These are phyloP conservation scores for Tachycineta bicolor DNA, from an alignment of 2,113 vertebrate genomes.

Conservation along the genomic window DNA sequence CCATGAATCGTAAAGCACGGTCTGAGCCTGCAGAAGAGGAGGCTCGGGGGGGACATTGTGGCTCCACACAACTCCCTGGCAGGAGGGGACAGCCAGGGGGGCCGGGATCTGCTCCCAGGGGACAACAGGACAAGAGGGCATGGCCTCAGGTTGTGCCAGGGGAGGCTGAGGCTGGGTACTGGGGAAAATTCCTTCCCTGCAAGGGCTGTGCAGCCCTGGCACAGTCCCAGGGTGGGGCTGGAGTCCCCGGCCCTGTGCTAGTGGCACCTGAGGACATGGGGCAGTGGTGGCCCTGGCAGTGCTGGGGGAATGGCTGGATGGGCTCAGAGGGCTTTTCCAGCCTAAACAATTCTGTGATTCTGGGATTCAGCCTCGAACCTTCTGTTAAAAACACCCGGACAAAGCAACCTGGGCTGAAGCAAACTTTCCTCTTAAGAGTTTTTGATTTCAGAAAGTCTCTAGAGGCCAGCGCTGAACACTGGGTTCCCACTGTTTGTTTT, in stretches of 20 bases:
- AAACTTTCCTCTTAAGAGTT: background rate
- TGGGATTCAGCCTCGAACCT: background rate
- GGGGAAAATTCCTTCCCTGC: background rate
- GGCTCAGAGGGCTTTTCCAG: background rate
- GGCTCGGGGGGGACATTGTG: background rate
- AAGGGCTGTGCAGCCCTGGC: background rate
- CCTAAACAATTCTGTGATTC: background rate
- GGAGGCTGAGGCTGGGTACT: background rate
- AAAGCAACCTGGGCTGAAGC: background rate
- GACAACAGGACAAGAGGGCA: background rate
- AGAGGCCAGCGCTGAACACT: background rate
- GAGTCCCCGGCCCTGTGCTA: background rate
- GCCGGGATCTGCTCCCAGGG: background rate
- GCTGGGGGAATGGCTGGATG: background rate
- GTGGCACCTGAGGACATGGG: background rate
- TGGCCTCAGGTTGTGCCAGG: background rate
- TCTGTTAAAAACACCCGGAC: background rate
- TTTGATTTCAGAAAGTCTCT: background rate
- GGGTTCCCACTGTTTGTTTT: background rate
- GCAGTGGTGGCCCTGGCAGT: background rate
- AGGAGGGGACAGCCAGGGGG: background rate
- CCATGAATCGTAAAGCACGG: accelerated
- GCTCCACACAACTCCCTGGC: background rate
- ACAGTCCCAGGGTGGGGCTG: background rate
- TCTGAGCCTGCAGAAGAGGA: background rate